Percentiles rank a stretch among this genome's conserved stretches.
Conservation (phyloP, 2,888 invertebrate genomes). For the Mimumesa dahlbomi region DNA sequence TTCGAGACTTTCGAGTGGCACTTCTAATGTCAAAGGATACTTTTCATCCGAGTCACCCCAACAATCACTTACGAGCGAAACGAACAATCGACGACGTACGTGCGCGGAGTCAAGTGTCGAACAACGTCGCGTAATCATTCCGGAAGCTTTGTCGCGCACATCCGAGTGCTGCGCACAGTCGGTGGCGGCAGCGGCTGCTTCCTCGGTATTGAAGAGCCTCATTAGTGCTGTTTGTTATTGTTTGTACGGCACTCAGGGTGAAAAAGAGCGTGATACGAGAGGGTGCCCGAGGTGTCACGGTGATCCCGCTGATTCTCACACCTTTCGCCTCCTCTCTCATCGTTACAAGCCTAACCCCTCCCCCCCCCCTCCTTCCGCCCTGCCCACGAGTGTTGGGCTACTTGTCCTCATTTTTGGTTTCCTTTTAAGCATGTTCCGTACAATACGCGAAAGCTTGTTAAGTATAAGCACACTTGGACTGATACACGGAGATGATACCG, state of each 20-base stretch:
- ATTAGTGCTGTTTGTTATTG: constrained; percentile 80
- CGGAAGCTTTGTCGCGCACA: constrained; percentile 61
- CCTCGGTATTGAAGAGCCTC: constrained; percentile 78
- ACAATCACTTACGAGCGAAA: constrained; percentile 49
- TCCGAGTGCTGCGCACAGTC: constrained; percentile 57
- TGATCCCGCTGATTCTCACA: constrained; percentile 79
- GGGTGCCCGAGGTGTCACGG: constrained; percentile 79
- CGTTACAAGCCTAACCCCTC: constrained; percentile 48
- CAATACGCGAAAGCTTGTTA: constrained; percentile 80
- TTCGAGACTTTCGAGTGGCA: constrained; percentile 55
- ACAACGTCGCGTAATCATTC: constrained; percentile 61
- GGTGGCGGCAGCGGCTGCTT: constrained; percentile 53
- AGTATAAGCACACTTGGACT: constrained; percentile 77
- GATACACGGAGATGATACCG: constrained; percentile 68
- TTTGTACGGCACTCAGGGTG: constrained; percentile 74
- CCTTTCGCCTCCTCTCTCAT: constrained; percentile 59
- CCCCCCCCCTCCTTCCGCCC: constrained; percentile 32
- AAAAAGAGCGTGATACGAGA: constrained; percentile 76
- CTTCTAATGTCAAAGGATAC: constrained; percentile 49
- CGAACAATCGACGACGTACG: constrained; percentile 50
- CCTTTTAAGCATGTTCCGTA: constrained; percentile 79
- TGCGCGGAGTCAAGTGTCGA: constrained; percentile 56
- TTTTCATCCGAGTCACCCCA: constrained; percentile 37
- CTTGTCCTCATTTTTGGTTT: constrained; percentile 80
- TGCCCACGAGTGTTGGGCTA: constrained; percentile 62